Percentiles rank a stretch among this genome's conserved stretches.
These are phyloP conservation scores for Anguilla obscura DNA, from an alignment of 2,797 vertebrate species.

Conservation along the genomic window DNA sequence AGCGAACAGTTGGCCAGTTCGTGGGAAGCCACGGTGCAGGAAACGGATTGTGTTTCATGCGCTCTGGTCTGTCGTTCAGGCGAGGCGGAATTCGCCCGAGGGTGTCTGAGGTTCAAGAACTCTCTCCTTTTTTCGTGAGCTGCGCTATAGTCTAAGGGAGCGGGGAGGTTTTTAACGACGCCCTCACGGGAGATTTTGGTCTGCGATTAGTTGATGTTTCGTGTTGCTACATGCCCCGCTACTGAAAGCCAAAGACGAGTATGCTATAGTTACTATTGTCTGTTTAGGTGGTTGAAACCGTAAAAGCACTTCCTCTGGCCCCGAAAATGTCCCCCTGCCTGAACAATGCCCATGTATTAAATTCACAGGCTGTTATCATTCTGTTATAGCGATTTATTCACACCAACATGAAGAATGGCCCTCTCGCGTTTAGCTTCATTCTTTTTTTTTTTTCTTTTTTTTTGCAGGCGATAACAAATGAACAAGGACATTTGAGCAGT, in stretches of 20 bases:
- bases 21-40: neutral
- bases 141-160: neutral
- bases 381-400: neutral
- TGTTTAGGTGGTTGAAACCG: neutral
- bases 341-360: neutral
- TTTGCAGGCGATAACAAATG: no score
- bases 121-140: neutral
- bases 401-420: neutral
- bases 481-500: no score
- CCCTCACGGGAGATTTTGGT: neutral
- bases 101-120: neutral
- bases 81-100: neutral
- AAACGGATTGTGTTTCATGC: conserved; percentile 12
- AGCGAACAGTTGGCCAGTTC: neutral
- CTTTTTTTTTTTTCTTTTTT: neutral
- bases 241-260: conserved; percentile 10
- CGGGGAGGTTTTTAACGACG: neutral
- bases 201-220: neutral
- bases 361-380: neutral
- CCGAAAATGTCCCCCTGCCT: neutral
- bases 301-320: conserved; percentile 6
- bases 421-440: neutral
- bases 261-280: neutral
- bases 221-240: neutral
- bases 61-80: neutral